Percentiles rank a stretch among this genome's conserved stretches.
phyloP scores from a whole-genome alignment of 2,113 vertebrate genomes.

The Arvicanthis niloticus region DNA sequence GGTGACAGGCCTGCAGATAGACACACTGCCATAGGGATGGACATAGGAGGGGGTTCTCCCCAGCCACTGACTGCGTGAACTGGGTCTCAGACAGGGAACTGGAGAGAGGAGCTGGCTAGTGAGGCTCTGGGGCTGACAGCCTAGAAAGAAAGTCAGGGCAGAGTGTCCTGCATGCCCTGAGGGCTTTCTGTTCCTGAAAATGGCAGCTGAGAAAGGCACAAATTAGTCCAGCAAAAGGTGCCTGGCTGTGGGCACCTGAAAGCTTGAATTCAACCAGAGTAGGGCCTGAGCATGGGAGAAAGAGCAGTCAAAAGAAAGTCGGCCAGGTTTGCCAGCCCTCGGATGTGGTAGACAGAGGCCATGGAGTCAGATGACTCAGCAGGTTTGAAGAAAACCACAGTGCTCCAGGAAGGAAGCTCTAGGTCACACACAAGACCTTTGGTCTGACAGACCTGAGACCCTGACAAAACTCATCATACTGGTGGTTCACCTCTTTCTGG shows the following conservation, averaged over 20 bases:
- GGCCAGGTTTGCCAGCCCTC: neutral
- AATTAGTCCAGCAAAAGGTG: neutral
- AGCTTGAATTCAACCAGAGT: neutral
- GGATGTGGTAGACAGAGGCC: neutral
- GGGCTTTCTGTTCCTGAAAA: neutral
- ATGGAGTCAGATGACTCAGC: neutral
- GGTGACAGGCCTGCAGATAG: neutral
- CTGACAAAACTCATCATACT: neutral
- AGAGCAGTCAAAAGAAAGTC: neutral
- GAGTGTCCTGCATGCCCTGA: accelerated
- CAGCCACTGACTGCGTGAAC: neutral
- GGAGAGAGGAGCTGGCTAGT: neutral
- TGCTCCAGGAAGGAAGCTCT: neutral
- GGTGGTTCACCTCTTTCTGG: neutral
- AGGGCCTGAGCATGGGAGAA: neutral
- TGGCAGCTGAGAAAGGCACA: neutral
- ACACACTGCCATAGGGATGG: neutral
- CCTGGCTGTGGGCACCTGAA: accelerated
- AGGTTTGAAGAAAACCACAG: neutral
- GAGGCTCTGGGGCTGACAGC: no score
- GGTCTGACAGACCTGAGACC: neutral
- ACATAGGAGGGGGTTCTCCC: neutral
- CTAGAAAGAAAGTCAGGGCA: neutral
- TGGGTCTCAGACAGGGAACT: accelerated
- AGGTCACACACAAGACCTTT: neutral